Conservation (phyloP, 92 coral and sea anemone species). For the Porites cylindrica region DNA sequence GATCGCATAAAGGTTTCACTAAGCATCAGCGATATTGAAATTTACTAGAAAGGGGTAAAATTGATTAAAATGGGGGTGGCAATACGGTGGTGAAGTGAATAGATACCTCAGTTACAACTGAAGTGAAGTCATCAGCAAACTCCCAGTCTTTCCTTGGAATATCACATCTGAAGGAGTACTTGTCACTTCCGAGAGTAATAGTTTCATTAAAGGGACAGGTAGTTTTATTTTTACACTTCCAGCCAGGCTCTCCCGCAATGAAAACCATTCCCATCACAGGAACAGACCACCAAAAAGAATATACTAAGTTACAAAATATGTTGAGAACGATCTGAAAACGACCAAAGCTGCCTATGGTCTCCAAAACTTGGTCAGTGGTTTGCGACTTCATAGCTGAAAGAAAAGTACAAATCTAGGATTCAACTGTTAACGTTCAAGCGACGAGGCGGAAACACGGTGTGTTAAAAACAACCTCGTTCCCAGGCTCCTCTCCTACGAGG, state of each 20-base stretch:
- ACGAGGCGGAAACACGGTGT: too few species aligned
- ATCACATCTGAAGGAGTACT: conserved; percentile 71
- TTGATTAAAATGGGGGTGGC: too few species aligned
- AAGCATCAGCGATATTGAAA: too few species aligned
- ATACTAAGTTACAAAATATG: conserved; percentile 54
- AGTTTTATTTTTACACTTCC: conserved; percentile 76
- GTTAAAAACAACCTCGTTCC: too few species aligned
- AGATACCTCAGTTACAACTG: conserved; percentile 84
- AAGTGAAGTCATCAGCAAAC: conserved; percentile 74
- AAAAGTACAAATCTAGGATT: neutral
- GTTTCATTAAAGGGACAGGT: conserved; percentile 73
- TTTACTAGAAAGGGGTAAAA: too few species aligned
- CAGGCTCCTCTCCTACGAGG: too few species aligned
- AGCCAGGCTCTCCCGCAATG: conserved; percentile 81
- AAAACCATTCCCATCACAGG: conserved; percentile 67
- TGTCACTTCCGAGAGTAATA: conserved; percentile 45
- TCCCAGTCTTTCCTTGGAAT: conserved; percentile 84
- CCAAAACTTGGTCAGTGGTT: conserved; percentile 73
- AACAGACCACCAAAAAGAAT: conserved; percentile 63
- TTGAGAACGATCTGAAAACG: conserved; percentile 72
- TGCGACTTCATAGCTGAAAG: conserved; percentile 32
- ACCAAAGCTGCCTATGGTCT: conserved; percentile 83
- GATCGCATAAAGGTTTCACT: too few species aligned
- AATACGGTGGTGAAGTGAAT: too few species aligned
- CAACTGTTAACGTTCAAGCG: too few species aligned